Evolutionary conservation across 2,797 vertebrate species (phyloP).

Genomic region (Poecilia gillii): DNA sequence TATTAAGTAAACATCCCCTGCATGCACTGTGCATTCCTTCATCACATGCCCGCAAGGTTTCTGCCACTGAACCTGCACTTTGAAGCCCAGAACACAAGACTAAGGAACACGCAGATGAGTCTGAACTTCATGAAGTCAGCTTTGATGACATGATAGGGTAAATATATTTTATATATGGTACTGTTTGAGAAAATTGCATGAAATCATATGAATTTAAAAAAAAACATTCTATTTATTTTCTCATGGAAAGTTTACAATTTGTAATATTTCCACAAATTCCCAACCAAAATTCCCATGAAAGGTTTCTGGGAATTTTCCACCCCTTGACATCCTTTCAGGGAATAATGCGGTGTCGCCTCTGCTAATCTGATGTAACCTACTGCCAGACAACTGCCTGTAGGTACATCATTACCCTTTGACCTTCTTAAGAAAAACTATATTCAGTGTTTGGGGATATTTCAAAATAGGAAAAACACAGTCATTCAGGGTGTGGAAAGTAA

Average conservation of each 20-base stretch:
- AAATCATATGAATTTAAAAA: neutral
- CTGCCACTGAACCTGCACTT: neutral
- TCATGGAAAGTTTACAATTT: neutral
- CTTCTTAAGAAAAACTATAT: neutral
- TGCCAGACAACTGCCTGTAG: neutral
- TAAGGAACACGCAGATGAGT: neutral
- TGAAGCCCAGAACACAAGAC: neutral
- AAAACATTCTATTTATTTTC: neutral
- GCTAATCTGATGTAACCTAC: neutral
- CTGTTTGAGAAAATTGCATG: neutral
- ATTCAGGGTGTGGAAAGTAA: neutral
- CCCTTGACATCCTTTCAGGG: neutral
- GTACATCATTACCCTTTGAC: neutral
- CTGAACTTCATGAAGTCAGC: neutral
- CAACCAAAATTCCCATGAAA: neutral
- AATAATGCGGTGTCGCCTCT: neutral
- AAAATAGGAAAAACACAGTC: neutral
- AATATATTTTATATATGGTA: neutral
- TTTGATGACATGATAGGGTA: neutral
- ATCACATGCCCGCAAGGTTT: neutral
- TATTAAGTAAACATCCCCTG: neutral
- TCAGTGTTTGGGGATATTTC: neutral
- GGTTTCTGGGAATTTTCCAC: neutral
- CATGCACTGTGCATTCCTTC: neutral
- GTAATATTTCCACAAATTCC: neutral